Conservation (phyloP, 2,113 vertebrate species). For the Cyprinodon tularosa region DNA sequence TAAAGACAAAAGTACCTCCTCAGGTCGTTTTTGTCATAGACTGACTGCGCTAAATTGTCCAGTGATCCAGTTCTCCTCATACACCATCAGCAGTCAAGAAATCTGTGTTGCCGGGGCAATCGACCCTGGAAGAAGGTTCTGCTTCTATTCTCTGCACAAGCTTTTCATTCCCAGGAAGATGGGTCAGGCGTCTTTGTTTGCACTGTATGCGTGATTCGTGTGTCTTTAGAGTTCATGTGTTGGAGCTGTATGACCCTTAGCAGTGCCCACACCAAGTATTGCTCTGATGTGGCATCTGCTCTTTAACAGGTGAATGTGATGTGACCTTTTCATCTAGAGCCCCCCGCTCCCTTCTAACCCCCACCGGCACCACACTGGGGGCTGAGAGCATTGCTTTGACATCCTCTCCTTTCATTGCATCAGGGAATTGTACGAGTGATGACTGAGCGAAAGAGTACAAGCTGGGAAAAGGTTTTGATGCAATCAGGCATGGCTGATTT, state of each 20-base stretch:
- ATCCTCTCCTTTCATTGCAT: constrained; percentile 62
- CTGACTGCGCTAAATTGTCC: not conserved
- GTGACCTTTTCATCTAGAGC: constrained; percentile 73
- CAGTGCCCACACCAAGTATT: constrained; percentile 60
- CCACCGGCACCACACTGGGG: constrained; percentile 52
- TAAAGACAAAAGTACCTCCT: not conserved
- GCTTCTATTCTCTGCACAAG: constrained; percentile 73
- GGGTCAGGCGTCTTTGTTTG: constrained; percentile 51
- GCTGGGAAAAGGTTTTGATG: constrained; percentile 52
- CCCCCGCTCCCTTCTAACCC: constrained; percentile 36
- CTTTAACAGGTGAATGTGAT: constrained; percentile 76
- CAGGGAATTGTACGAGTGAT: constrained; percentile 53
- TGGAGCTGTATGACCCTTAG: constrained; percentile 52
- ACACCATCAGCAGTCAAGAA: constrained; percentile 44
- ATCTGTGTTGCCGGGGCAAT: constrained; percentile 48
- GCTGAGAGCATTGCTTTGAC: constrained; percentile 54
- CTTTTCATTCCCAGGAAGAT: constrained; percentile 64
- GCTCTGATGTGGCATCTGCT: constrained; percentile 74
- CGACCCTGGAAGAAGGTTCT: constrained; percentile 58
- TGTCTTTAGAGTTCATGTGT: constrained; percentile 34
- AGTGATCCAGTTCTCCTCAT: constrained; percentile 44
- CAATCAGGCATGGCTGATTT: constrained; percentile 16
- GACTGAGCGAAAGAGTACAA: constrained; percentile 47
- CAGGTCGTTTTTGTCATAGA: constrained; percentile 11
- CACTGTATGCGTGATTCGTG: constrained; percentile 25